Base-by-base conservation (phyloP, 92 coral and sea anemone genomes). In the Diadumene lineata region DNA sequence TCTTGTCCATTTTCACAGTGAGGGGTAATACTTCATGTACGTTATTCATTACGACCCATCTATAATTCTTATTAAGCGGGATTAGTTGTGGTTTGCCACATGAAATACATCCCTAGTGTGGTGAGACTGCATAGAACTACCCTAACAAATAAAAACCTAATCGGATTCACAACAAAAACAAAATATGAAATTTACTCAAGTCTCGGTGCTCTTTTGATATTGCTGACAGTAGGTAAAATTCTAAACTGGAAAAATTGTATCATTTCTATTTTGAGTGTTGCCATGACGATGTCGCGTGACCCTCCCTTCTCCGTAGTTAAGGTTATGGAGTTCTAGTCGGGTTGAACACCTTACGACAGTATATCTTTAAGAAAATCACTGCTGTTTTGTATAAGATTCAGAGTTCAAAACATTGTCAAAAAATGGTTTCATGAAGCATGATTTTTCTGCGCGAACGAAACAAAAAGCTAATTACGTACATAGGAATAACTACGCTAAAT, bases 21-120 rank as follows among this genome's bases (percentile, higher is more conserved):
- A 62, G 68, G 68, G 68, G 68, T 62, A 11, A 62, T 62, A 62
- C 68, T 62, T 62, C 68, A 62, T 62, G 31, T 62, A 62, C 28
- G 43, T 62, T 62, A 62, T 62, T 62, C 43, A 62, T 62, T 28
- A 62, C 13, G 38, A n/a, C 2, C 27, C 19, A 27, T 28, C 31
- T 62, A 62, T 23, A 30, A 31, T 62, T 28, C 31, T 62, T 62
- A 62, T 62, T 62, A 30, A 62, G 43, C 43, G 21, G 68, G 68
- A 62, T 62, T 62, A 7, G 68, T 28, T 11, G 68, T 62, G 68
- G 68, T 62, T 27, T 28, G 43, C 68, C 68, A 30, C 68, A 62
- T 62, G 68, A 62, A 62, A 62, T 62, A 62, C 27, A 62, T 62
- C 68, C 43, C 68, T 29, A 30, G 18, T 15, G 43, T 30, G 31